Percentiles rank a stretch among this genome's conserved stretches.
These are phyloP conservation scores for Sebastes kiyomatsui DNA, from an alignment of 2,797 vertebrate genomes.

Conservation along the genomic window DNA sequence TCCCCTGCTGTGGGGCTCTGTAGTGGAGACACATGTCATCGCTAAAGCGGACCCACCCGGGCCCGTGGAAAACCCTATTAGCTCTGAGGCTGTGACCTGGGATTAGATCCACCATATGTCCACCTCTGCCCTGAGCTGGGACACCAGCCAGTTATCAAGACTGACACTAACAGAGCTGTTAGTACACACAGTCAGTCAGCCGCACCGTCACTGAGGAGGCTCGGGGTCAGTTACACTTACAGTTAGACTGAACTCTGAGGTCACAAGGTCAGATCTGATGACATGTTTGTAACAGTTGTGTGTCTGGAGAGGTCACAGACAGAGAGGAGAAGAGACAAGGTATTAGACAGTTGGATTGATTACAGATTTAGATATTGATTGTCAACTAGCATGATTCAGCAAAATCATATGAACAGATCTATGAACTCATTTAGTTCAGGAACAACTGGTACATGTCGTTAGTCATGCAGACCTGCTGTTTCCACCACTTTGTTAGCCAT, in stretches of 20 bases:
- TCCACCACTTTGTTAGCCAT: neutral
- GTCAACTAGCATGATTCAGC: too few relatives aligned
- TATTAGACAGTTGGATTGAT: neutral
- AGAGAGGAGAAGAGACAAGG: too few relatives aligned
- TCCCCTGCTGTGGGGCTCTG: neutral
- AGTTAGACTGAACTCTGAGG: neutral
- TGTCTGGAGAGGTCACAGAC: too few relatives aligned
- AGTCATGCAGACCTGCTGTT: too few relatives aligned
- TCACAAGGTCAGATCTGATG: neutral
- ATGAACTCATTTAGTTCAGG: neutral
- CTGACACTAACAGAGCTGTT: neutral
- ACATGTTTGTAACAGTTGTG: too few relatives aligned
- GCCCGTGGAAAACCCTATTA: neutral
- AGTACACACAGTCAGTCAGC: conserved; percentile 3
- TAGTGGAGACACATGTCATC: neutral
- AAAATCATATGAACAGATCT: too few relatives aligned
- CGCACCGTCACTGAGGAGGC: neutral
- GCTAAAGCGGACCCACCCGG: neutral
- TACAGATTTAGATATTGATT: too few relatives aligned
- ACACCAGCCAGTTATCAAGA: conserved; percentile 1
- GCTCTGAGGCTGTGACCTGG: conserved; percentile 37
- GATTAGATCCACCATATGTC: conserved; percentile 69
- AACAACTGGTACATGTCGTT: neutral
- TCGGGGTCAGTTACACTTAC: too few relatives aligned
- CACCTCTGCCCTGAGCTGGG: conserved; percentile 27